A percentile compares a stretch with the other conserved stretches of the same genome.
phyloP scores from a whole-genome alignment of 64 coral and sea anemone species.

The Trachythela sp. region DNA sequence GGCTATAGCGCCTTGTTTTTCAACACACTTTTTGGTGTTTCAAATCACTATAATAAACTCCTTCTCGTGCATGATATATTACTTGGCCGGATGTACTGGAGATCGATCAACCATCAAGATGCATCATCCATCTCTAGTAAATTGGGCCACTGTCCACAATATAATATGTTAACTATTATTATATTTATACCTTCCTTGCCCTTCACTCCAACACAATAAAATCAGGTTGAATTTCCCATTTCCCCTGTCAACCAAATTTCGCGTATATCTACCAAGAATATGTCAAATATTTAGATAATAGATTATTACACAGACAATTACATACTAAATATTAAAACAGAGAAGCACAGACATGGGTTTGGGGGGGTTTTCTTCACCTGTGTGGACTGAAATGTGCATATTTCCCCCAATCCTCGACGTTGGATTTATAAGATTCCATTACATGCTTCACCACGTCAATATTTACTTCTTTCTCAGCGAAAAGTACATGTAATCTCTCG shows the following conservation, averaged over 20 bases:
- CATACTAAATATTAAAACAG: background rate
- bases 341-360: background rate
- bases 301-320: background rate
- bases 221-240: slow-evolving; percentile 97
- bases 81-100: too few species aligned
- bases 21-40: too few species aligned
- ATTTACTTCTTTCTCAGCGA: slow-evolving; percentile 69
- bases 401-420: slow-evolving; percentile 62
- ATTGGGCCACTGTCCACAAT: too few species aligned
- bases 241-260: slow-evolving; percentile 92
- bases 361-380: slow-evolving; percentile 16
- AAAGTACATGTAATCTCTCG: slow-evolving; percentile 57
- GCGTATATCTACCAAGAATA: slow-evolving; percentile 68
- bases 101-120: too few species aligned
- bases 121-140: too few species aligned
- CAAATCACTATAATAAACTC: too few species aligned
- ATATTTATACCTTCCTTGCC: slow-evolving; percentile 72
- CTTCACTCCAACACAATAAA: slow-evolving; percentile 90
- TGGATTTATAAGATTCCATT: slow-evolving; percentile 74
- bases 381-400: slow-evolving; percentile 89
- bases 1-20: too few species aligned
- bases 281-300: background rate
- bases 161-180: background rate
- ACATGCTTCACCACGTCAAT: slow-evolving; percentile 70
- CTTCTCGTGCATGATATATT: too few species aligned